Evolutionary conservation across 2,113 vertebrate species (phyloP).

Genomic region (Gambusia holbrooki): DNA sequence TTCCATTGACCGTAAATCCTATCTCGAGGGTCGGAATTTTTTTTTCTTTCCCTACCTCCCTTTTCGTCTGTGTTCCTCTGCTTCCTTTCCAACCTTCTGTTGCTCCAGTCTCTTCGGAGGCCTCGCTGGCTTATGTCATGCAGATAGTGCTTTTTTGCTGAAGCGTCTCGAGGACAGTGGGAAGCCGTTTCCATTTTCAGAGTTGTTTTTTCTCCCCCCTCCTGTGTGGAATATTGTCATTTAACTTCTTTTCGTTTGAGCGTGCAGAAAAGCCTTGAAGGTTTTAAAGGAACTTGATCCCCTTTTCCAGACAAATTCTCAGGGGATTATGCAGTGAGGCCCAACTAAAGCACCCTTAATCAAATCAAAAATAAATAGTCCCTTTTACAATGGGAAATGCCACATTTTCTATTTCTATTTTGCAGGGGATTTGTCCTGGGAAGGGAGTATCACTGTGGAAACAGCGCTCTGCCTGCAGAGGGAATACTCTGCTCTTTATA

Average conservation of each 20-base stretch:
- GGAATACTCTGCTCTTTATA: slow-evolving; percentile 24
- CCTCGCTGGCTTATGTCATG: slow-evolving; percentile 66
- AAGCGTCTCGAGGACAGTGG: slow-evolving; percentile 69
- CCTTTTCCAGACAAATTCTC: slow-evolving; percentile 84
- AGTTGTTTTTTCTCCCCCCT: slow-evolving; percentile 29
- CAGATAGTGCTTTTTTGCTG: slow-evolving; percentile 65
- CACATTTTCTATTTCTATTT: slow-evolving; percentile 72
- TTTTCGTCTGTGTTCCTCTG: slow-evolving; percentile 28
- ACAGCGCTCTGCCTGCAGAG: slow-evolving; percentile 42
- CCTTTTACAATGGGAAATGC: slow-evolving; percentile 71
- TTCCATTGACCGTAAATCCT: slow-evolving; percentile 75
- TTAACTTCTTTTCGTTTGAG: slow-evolving; percentile 64
- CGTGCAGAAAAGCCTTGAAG: slow-evolving; percentile 74
- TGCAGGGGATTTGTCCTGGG: slow-evolving; percentile 70
- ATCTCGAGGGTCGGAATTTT: slow-evolving; percentile 48
- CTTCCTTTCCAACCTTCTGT: slow-evolving; percentile 33
- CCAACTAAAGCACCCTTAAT: slow-evolving; percentile 79
- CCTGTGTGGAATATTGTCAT: slow-evolving; percentile 69
- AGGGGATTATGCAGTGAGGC: slow-evolving; percentile 78
- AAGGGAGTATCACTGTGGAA: slow-evolving; percentile 52
- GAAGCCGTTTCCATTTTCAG: slow-evolving; percentile 74
- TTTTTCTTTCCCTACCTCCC: slow-evolving; percentile 5
- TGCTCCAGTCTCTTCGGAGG: slow-evolving; percentile 44
- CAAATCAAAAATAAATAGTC: slow-evolving; percentile 83
- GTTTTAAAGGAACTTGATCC: slow-evolving; percentile 81